phyloP scores from a whole-genome alignment of 2,888 invertebrate species.

The Phyllotreta striolata region DNA sequence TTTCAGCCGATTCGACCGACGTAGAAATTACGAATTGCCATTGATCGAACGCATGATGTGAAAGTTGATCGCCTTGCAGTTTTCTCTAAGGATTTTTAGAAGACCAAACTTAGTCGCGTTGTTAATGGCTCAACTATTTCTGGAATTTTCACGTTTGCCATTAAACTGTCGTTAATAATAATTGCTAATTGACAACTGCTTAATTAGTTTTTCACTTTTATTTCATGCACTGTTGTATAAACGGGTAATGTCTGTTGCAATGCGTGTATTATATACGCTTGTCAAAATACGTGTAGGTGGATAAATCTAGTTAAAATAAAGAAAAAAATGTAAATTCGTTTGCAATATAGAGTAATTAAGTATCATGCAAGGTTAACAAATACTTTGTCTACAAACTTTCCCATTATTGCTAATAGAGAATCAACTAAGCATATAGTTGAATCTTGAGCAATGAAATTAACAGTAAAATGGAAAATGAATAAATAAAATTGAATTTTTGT shows the following conservation, averaged over 20 bases:
- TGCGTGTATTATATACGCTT: too few species aligned
- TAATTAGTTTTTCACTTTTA: too few species aligned
- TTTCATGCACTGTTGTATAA: too few species aligned
- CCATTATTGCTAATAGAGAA: constrained; percentile 11
- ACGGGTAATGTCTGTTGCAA: too few species aligned
- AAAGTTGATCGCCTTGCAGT: constrained; percentile 56
- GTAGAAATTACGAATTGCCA: constrained; percentile 19
- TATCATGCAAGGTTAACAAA: constrained; percentile 19
- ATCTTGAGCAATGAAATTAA: constrained; percentile 3
- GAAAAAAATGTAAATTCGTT: constrained; percentile 8
- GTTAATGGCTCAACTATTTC: constrained; percentile 38
- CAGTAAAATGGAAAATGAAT: too few species aligned
- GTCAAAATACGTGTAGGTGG: too few species aligned
- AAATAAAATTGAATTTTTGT: too few species aligned
- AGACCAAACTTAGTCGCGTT: constrained; percentile 38
- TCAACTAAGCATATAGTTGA: constrained; percentile 12
- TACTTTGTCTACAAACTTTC: constrained; percentile 11
- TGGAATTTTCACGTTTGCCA: constrained; percentile 36
- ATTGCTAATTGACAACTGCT: constrained; percentile 17
- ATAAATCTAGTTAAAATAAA: background rate
- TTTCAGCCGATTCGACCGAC: constrained; percentile 1
- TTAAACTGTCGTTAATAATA: constrained; percentile 25
- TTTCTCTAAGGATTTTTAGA: constrained; percentile 48
- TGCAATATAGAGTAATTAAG: constrained; percentile 13
- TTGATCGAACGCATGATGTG: constrained; percentile 46